Evolutionary conservation across 2,113 vertebrate genomes (phyloP).

Genomic region (Nothobranchius kuhntae): DNA sequence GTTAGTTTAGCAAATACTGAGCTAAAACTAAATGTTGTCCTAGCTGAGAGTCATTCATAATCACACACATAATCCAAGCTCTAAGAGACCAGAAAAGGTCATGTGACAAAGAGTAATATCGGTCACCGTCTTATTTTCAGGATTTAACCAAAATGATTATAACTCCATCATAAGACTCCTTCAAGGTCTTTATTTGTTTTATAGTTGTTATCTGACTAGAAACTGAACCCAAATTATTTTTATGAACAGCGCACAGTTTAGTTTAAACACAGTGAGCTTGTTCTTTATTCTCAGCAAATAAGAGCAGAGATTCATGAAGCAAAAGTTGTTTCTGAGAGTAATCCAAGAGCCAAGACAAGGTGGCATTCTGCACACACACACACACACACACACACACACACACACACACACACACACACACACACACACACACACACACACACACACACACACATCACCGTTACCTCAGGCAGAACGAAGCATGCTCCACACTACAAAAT

Average conservation of each 20-base stretch:
- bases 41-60: no score
- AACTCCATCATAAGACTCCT: no score
- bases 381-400: conserved; percentile 38
- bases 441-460: conserved; percentile 11
- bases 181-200: no score
- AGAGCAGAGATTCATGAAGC: conserved; percentile 29
- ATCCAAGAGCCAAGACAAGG: conserved; percentile 33
- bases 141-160: no score
- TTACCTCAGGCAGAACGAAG: conserved; percentile 20
- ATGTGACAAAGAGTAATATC: no score
- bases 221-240: no score
- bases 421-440: conserved; percentile 32
- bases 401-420: neutral
- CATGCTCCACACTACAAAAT: conserved; percentile 15
- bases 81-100: no score
- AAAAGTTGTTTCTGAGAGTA: conserved; percentile 46
- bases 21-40: no score
- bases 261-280: conserved; percentile 4
- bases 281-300: conserved; percentile 9
- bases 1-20: no score
- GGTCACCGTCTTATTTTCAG: no score
- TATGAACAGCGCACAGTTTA: neutral
- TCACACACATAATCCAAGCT: no score
- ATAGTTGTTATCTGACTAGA: no score
- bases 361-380: conserved; percentile 28